Percentiles rank a stretch among this genome's conserved stretches.
These are phyloP conservation scores for Nesoenas mayeri DNA, from an alignment of 2,113 vertebrate genomes.

Conservation along the genomic window DNA sequence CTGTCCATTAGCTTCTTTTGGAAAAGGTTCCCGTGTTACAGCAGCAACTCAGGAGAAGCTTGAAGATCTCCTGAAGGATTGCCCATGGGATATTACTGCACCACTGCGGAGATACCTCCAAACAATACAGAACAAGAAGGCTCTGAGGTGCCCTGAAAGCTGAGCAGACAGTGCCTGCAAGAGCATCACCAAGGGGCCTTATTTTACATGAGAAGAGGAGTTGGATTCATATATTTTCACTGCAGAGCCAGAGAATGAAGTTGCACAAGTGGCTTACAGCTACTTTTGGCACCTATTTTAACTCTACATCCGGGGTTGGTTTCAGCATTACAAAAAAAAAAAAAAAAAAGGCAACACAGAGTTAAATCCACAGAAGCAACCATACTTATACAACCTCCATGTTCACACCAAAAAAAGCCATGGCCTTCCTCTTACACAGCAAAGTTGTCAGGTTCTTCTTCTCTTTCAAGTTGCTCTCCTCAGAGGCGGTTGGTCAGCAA, in stretches of 20 bases:
- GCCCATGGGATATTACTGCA: rapidly evolving
- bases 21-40: not conserved
- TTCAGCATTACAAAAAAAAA: not conserved
- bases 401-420: not conserved
- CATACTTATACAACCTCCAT: not conserved
- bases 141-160: not conserved
- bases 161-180: not conserved
- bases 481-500: rapidly evolving
- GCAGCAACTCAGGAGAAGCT: not conserved
- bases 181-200: rapidly evolving
- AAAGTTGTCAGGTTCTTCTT: not conserved
- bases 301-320: rapidly evolving
- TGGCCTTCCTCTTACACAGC: rapidly evolving
- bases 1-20: not conserved
- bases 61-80: not conserved
- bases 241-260: not conserved
- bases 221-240: not conserved
- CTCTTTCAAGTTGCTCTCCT: not conserved
- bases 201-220: not conserved
- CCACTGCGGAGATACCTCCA: rapidly evolving
- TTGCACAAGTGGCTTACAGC: not conserved
- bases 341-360: too few relatives aligned
- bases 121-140: rapidly evolving
- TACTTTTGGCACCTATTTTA: not conserved
- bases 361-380: not conserved